A percentile compares a stretch with the other conserved stretches of the same genome.
Evolutionary conservation across 2,797 vertebrate genomes (phyloP).

Genomic region (Urocyon cinereoargenteus): DNA sequence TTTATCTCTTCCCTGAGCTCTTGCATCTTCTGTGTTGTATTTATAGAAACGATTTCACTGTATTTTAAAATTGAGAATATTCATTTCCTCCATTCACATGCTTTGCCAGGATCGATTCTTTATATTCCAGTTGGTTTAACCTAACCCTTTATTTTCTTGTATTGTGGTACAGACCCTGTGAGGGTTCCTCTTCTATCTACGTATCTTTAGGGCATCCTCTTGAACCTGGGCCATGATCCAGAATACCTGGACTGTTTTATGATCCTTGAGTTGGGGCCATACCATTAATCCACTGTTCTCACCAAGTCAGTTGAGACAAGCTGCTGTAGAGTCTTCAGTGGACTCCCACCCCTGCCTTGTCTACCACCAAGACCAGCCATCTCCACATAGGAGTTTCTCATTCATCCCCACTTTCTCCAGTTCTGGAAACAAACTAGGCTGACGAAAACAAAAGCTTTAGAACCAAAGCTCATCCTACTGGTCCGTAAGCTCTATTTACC

Average conservation of each 20-base stretch:
- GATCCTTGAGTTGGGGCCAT: neutral
- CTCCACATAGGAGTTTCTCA: neutral
- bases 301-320: neutral
- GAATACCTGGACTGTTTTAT: neutral
- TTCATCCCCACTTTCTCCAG: neutral
- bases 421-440: neutral
- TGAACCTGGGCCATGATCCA: neutral
- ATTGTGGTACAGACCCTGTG: neutral
- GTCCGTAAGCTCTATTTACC: neutral
- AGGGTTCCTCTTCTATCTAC: neutral
- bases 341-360: neutral
- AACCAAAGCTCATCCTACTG: neutral
- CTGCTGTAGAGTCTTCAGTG: neutral
- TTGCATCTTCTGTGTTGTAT: neutral
- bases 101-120: neutral
- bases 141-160: neutral
- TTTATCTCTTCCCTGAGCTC: neutral
- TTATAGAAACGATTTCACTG: neutral
- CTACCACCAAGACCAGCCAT: fast-evolving
- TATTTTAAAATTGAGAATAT: neutral
- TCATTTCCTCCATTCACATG: neutral
- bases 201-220: neutral
- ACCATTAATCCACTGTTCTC: neutral
- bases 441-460: neutral
- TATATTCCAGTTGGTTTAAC: neutral